These are phyloP conservation scores for Acinonyx jubatus DNA, from an alignment of 2,113 vertebrate genomes.

Conservation along the genomic window DNA sequence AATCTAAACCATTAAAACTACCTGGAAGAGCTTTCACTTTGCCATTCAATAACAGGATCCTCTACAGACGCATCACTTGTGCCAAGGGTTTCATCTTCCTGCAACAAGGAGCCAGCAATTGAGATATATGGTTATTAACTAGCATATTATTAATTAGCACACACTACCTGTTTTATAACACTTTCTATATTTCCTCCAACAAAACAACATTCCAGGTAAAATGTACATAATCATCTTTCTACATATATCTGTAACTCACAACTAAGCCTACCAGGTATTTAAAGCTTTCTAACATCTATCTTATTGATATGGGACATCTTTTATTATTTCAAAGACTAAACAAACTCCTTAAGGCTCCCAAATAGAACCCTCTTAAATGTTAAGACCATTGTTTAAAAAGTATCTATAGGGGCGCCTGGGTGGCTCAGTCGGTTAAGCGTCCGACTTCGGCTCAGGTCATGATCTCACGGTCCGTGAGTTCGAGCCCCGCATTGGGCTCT, in stretches of 20 bases:
- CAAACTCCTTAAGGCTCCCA: background rate
- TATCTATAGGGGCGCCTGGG: background rate
- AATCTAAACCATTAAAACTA: conserved; percentile 72
- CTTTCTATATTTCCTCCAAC: background rate
- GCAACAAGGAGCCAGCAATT: conserved; percentile 34
- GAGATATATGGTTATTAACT: background rate
- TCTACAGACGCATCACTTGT: conserved; percentile 92
- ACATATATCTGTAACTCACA: background rate
- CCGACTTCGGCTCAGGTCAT: too few species aligned
- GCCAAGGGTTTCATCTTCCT: conserved; percentile 90
- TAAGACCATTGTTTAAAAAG: conserved; percentile 25
- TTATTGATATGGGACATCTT: conserved; percentile 2
- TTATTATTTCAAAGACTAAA: conserved; percentile 33
- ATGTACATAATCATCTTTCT: background rate
- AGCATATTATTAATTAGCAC: background rate
- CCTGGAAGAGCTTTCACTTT: conserved; percentile 97
- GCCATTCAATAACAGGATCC: conserved; percentile 92
- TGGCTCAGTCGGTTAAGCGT: too few species aligned
- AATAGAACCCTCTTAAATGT: conserved; percentile 6
- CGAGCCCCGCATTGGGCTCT: too few species aligned
- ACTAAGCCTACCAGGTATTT: background rate
- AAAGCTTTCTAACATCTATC: background rate
- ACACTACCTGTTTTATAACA: background rate
- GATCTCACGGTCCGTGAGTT: too few species aligned
- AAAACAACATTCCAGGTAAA: background rate